phyloP scores from a whole-genome alignment of 2,797 vertebrate genomes.

The Peromyscus melanophrys region DNA sequence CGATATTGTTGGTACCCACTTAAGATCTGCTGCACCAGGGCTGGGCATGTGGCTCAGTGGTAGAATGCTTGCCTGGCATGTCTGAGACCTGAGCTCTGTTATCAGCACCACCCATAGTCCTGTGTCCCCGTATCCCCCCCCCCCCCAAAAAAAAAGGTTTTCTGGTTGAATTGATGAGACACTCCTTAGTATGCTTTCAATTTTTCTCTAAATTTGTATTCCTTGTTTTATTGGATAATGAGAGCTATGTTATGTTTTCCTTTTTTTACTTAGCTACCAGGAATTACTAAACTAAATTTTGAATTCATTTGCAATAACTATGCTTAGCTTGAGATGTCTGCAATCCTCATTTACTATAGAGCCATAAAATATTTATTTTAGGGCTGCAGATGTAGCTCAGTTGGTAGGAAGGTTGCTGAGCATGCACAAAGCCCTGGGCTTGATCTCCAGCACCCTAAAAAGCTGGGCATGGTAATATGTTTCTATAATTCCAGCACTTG shows the following conservation, averaged over 20 bases:
- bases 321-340: not conserved
- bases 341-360: not conserved
- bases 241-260: constrained; percentile 32
- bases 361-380: constrained; percentile 50
- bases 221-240: constrained; percentile 51
- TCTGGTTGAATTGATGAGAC: constrained; percentile 23
- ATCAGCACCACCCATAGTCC: not conserved
- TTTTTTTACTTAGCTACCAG: constrained; percentile 44
- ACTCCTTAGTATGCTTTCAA: not conserved
- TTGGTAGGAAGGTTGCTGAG: not conserved
- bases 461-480: not conserved
- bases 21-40: not conserved
- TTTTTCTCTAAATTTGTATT: constrained; percentile 27
- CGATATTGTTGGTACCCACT: not conserved
- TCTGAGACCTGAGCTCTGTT: not conserved
- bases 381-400: not conserved
- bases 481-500: not conserved
- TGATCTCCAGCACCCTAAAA: not conserved
- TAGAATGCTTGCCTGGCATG: not conserved
- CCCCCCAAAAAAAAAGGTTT: not conserved
- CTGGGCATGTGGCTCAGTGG: not conserved
- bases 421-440: not conserved
- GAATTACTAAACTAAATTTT: constrained; percentile 55
- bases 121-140: not conserved
- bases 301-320: constrained; percentile 24